These are phyloP conservation scores for Microcebus jonahi DNA, from an alignment of 2,113 vertebrate genomes.

Conservation along the genomic window DNA sequence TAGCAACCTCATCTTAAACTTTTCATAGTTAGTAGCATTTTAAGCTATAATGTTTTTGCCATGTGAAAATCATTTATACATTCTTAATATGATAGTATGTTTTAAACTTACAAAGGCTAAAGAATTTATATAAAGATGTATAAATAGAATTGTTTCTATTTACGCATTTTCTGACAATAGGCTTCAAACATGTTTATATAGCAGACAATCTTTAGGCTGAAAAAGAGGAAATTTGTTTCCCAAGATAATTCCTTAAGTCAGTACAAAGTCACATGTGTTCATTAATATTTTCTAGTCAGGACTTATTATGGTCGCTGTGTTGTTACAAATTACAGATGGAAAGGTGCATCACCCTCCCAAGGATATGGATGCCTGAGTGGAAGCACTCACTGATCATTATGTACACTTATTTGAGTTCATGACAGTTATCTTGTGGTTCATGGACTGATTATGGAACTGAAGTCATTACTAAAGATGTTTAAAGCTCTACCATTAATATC, in stretches of 20 bases:
- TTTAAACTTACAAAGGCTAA: not conserved
- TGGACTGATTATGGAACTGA: conserved; percentile 43
- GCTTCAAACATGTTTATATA: not conserved
- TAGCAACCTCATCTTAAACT: not conserved
- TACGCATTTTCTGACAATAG: not conserved
- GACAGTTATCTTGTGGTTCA: conserved; percentile 47
- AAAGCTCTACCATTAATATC: conserved; percentile 50
- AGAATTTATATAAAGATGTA: not conserved
- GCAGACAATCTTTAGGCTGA: not conserved
- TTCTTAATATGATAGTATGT: not conserved
- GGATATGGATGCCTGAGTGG: not conserved
- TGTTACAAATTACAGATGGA: not conserved
- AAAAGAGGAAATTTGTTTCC: not conserved
- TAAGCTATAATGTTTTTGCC: not conserved
- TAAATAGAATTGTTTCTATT: not conserved
- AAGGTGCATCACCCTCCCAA: not conserved
- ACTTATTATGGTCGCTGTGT: not conserved
- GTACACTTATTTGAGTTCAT: conserved; percentile 22
- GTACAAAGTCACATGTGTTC: not conserved
- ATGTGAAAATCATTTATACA: not conserved
- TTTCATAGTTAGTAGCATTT: not conserved
- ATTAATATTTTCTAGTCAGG: not conserved
- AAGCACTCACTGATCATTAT: conserved; percentile 2
- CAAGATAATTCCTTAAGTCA: not conserved
- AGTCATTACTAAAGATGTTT: conserved; percentile 29